Base-by-base conservation (phyloP, 2,113 vertebrate species). In the Hiodon alosoides region DNA sequence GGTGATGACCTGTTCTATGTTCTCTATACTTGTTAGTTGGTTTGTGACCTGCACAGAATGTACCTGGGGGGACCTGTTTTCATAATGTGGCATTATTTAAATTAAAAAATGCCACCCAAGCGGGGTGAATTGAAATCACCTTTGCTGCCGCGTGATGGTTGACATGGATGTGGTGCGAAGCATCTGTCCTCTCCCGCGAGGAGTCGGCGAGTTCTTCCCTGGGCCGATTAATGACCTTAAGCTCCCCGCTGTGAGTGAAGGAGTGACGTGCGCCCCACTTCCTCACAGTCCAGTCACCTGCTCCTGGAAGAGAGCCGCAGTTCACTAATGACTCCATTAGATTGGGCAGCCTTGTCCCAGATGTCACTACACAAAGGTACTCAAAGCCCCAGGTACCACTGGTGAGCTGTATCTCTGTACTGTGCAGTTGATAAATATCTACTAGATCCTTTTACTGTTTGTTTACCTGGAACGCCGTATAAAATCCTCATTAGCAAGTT, bases 311-410 rank as follows among this genome's bases (percentile, higher is more conserved):
- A 77, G 73, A 73, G 54, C 61, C 71, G 9, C 71, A 80, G 77
- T 76, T 69, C 64, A 76, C 73, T 82, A 82, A 80, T 78, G 77
- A 84, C 79, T 82, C 79, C 76, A 82, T 84, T 84, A 81, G 73
- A 71, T 74, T 50, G 64, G 64, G 75, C 74, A 58, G 67, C 65
- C 76, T 78, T 64, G 68, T 79, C 79, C 70, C 75, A 71, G 78
- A 75, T 80, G 80, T 78, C 80, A 78, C 57, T 76, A 72, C 74
- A 54, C 68, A 76, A 59, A 75, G 73, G 62, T 50, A 72, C 31
- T 75, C 70, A 67, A 16, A 53, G 54, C 67, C 6, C 65, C 9
- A 54, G 16, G 54, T 67, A 48, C 76, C 64, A 76, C 78, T 77
- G 74, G 67, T 31, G 4, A 68, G 11, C 48, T 55, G 6, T 74